Conservation (phyloP, 2,888 invertebrate species). For the Monoplex corrugatus region DNA sequence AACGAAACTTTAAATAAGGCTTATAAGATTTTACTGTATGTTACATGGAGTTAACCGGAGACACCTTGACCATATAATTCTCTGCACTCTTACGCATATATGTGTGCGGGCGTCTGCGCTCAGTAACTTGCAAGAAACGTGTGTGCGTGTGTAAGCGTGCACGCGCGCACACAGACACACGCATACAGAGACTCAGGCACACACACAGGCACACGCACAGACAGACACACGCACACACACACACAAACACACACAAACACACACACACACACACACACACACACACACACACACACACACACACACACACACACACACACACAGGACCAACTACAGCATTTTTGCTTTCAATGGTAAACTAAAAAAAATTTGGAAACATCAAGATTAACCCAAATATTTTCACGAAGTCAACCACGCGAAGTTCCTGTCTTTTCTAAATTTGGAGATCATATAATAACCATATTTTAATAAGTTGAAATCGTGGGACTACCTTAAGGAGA, state of each 20-base stretch:
- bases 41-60: too few species aligned
- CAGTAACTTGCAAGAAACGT: neutral
- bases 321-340: neutral
- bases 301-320: constrained; percentile 7
- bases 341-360: neutral
- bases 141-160: neutral
- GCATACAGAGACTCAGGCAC: neutral
- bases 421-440: too few species aligned
- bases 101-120: neutral
- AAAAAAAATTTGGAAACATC: too few species aligned
- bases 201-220: neutral
- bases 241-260: neutral
- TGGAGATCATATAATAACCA: too few species aligned
- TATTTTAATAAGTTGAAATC: too few species aligned
- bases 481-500: neutral
- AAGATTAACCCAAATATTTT: too few species aligned
- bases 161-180: neutral
- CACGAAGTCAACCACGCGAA: neutral
- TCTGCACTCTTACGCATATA: neutral
- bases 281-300: neutral
- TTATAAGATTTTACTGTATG: too few species aligned
- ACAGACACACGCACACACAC: neutral
- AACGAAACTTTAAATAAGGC: too few species aligned
- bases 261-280: neutral
- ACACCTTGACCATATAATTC: too few species aligned